Base-by-base conservation (phyloP, 2,888 invertebrate species). In the Orchesellides sinensis region DNA sequence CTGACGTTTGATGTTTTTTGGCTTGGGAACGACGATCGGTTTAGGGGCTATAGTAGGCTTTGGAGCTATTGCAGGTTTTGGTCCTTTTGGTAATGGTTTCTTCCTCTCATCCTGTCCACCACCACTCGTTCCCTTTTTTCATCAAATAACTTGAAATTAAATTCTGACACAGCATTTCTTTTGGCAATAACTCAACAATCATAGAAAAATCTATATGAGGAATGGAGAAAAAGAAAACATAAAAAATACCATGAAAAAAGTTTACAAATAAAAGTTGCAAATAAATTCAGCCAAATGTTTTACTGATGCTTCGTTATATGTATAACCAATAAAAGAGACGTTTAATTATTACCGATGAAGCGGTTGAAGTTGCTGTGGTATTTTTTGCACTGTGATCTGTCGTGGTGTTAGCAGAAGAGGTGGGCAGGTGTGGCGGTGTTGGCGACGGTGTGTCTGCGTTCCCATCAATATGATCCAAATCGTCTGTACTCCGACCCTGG, bases 361-460 rank as follows among this genome's bases (percentile, higher is more conserved):
- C 90, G 89, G 91, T 89, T 19, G 91, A 91, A 1, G 91, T 91
- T 85, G 90, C 90, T n/a, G 10, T 40, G 89, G 91, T 91, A 85
- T 90, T 91, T 88, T 91, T 89, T 14, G 54, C 23, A 40, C 10
- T 29, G 49, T 32, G 29, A 56, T 75, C 54, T 23, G 54, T 54
- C 3, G 21, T 21, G 52, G 27, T 54, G n/a, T n/a, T n/a, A n/a
- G n/a, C n/a, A n/a, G n/a, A n/a, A 74, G 75, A 17, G 70, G 70
- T 47, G 72, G 77, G 54, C 56, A 69, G 40, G 72, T 83, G 63
- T 85, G 85, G 82, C 10, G 61, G 74, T 25, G 69, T 52, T 25
- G 68, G 74, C 19, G 72, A 54, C 14, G 81, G 73, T 3, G 74
- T 54, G 19, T 29, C 35, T 21, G 45, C 56, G 19, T 27, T 70